Evolutionary conservation across 2,113 vertebrate genomes (phyloP).

Genomic region (Engystomops pustulosus): DNA sequence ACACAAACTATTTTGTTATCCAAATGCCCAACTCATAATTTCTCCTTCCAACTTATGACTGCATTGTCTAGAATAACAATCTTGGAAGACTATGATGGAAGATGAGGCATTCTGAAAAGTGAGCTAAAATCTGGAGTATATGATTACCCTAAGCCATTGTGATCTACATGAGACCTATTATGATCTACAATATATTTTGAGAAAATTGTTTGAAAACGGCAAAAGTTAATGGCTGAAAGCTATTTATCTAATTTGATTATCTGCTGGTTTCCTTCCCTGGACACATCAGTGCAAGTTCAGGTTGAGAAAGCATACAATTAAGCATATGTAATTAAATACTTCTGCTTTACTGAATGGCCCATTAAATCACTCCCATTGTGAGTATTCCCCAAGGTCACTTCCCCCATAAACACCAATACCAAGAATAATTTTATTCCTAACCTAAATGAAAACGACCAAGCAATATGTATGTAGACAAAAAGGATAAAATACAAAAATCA

Average conservation of each 20-base stretch:
- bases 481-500: neutral
- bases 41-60: too few relatives aligned
- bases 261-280: neutral
- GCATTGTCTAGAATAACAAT: too few relatives aligned
- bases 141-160: too few relatives aligned
- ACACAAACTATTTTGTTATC: too few relatives aligned
- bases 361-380: slow-evolving; percentile 16
- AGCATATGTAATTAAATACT: slow-evolving; percentile 29
- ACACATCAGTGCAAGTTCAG: slow-evolving; percentile 19
- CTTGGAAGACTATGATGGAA: too few relatives aligned
- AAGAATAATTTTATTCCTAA: slow-evolving; percentile 1
- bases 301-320: slow-evolving; percentile 2
- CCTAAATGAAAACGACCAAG: neutral
- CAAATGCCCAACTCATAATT: too few relatives aligned
- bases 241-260: neutral
- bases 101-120: too few relatives aligned
- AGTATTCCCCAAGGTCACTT: slow-evolving; percentile 21
- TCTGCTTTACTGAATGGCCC: slow-evolving; percentile 5
- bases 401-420: neutral
- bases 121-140: too few relatives aligned
- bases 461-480: neutral
- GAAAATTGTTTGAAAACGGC: neutral
- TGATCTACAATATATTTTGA: too few relatives aligned
- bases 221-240: neutral
- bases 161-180: too few relatives aligned